Percentiles rank a stretch among this genome's conserved stretches.
Evolutionary conservation across 2,888 invertebrate species (phyloP).

Genomic region (Amiota communis): DNA sequence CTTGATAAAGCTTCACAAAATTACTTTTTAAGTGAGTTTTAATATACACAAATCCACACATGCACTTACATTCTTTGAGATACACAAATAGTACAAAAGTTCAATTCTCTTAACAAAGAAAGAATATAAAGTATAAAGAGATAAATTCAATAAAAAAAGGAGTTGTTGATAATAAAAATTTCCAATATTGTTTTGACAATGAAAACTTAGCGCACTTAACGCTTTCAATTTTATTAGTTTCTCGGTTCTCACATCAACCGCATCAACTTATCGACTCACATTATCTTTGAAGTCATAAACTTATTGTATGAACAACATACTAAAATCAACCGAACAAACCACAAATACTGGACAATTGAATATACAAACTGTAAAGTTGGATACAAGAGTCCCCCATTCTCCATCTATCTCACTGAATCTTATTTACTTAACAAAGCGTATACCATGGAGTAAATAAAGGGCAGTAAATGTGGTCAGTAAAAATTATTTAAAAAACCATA

Average conservation of each 20-base stretch:
- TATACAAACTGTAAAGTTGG: no score
- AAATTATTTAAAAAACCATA: constrained; percentile 21
- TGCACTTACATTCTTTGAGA: neutral
- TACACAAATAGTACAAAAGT: neutral
- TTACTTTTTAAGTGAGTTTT: constrained; percentile 13
- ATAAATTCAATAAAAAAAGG: constrained; percentile 2
- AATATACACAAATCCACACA: neutral
- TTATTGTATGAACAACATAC: neutral
- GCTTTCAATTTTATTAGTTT: constrained; percentile 21
- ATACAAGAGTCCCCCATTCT: no score
- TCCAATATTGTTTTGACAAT: constrained; percentile 21
- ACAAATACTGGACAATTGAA: neutral
- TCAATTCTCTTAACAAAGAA: neutral
- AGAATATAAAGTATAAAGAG: neutral
- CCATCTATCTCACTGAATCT: no score
- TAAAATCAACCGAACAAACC: neutral
- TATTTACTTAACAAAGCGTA: no score
- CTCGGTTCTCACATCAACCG: neutral
- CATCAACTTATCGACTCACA: constrained; percentile 10
- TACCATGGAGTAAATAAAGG: no score
- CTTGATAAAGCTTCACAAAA: constrained; percentile 2
- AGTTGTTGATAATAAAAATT: constrained; percentile 18
- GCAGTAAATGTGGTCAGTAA: neutral
- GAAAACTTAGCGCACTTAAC: constrained; percentile 18
- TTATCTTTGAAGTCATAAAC: constrained; percentile 19